These are phyloP conservation scores for Crotophaga sulcirostris DNA, from an alignment of 2,113 vertebrate species.

Conservation along the genomic window DNA sequence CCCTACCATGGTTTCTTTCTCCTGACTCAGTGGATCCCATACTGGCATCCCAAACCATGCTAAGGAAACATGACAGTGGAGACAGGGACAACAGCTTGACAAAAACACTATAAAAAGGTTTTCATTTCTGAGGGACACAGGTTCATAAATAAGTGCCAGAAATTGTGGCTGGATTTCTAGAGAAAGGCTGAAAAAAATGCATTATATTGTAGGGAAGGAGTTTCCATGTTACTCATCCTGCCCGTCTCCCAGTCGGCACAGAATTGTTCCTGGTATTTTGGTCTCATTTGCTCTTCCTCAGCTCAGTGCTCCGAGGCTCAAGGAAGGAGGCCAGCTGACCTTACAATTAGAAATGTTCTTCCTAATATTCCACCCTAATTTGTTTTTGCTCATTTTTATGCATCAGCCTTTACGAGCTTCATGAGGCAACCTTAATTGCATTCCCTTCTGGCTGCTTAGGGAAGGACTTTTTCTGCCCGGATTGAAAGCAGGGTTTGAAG, in stretches of 20 bases:
- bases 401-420: slow-evolving; percentile 24
- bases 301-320: not conserved
- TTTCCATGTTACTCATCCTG: slow-evolving; percentile 24
- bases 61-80: not conserved
- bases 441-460: not conserved
- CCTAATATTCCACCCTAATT: not conserved
- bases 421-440: slow-evolving; percentile 31
- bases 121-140: not conserved
- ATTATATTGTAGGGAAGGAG: not conserved
- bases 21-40: not conserved
- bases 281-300: not conserved
- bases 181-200: not conserved
- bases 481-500: not conserved
- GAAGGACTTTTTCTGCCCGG: not conserved
- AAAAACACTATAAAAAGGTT: not conserved
- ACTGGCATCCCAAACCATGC: not conserved
- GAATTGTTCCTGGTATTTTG: not conserved
- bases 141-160: not conserved
- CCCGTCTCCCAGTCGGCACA: not conserved
- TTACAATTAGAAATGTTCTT: slow-evolving; percentile 14
- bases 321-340: not conserved
- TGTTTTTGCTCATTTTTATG: slow-evolving; percentile 8
- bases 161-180: not conserved
- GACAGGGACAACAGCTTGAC: not conserved
- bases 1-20: not conserved